Evolutionary conservation across 2,113 vertebrate genomes (phyloP), one percentile per base, ranked within the genome.

Genomic region (Pungitius pungitius): DNA sequence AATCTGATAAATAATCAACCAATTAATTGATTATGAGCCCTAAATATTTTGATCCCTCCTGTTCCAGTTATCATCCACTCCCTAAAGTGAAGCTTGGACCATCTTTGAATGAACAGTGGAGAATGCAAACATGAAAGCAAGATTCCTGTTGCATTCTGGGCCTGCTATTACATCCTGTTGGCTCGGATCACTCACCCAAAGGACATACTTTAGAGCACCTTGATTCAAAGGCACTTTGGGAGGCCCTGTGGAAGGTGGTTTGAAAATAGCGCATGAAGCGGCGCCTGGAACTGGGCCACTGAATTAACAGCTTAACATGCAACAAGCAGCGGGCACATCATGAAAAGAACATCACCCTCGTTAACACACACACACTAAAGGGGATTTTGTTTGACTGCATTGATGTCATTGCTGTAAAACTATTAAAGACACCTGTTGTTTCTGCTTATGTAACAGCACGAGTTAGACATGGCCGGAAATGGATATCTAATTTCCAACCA

Each of bases 121-220:
- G 73, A 88, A 69, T 80, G 80, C 78, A 72, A 86, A 81, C 72
- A 82, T 75, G 80, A 76, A 82, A 57, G 85, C 82, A 56, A 77
- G 80, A 93, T 91, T 91, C 89, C 86, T 85, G 74, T 70, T 73
- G 79, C 89, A 92, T 93, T 91, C 91, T 91, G 85, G 71, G 82
- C 88, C 82, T 78, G 75, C 85, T 79, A 89, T 88, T 83, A 90
- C 89, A 92, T 93, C 92, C 93, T 94, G 89, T 91, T 89, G 85
- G 78, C 79, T 56, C 30, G 64, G 75, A 60, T 70, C 27, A 11
- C 67, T 75, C 72, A 24, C 78, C 65, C 77, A 43, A 17, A 73
- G 84, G 83, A 90, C 87, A 85, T 63, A 70, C 85, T 83, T 82
- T 68, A 81, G 84, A 90, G 81, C 87, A 88, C 90, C 77, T 91